Evolutionary conservation across 2,797 vertebrate genomes (phyloP), one percentile per base, ranked within the genome.

Genomic region (Potorous gilbertii): DNA sequence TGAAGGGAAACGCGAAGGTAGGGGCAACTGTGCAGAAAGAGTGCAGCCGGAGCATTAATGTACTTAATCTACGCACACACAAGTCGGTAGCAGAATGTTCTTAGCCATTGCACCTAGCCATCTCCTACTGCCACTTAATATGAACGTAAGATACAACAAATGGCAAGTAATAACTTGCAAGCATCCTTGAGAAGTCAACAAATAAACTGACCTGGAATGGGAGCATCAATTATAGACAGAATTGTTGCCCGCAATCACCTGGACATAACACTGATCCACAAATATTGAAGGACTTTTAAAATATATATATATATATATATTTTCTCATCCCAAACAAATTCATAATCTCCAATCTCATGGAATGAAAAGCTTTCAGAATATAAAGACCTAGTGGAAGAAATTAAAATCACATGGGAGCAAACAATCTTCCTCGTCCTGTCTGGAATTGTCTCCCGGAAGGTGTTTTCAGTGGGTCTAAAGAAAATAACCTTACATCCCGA

Each of bases 1-100:
- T 95, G 55, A 96, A 94, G 52, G 40, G 94, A 87, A 74, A 5
- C 81, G 40, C 96, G 93, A 89, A 74, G 59, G 50, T 1, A 57
- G 91, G 31, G 29, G 13, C 29, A 93, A 91, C 56, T 50, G 1
- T 92, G 66, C 66, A 93, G 81, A 91, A 4, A 50, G 57, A 16
- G 16, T 91, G 50, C 62, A 52, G 11, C 54, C 24, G 59, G 93
- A 55, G 52, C 81, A 94, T 94, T 92, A 55, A 97, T 91, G 55
- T 56, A 90, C 31, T 54, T 92, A 81, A 90, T 96, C 56, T 34
- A 56, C 40, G 74, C 3, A 90, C 13, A 52, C 90, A 29, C 29
- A 46, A 52, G 12, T 31, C 50, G 18, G 29, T 50, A 29, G 81
- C 59, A 54, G 54, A 14, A 3, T 66, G 46, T n/a, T 13, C 90